Base-by-base conservation (phyloP, 2,797 vertebrate genomes). In the Lithobates sylvaticus region DNA sequence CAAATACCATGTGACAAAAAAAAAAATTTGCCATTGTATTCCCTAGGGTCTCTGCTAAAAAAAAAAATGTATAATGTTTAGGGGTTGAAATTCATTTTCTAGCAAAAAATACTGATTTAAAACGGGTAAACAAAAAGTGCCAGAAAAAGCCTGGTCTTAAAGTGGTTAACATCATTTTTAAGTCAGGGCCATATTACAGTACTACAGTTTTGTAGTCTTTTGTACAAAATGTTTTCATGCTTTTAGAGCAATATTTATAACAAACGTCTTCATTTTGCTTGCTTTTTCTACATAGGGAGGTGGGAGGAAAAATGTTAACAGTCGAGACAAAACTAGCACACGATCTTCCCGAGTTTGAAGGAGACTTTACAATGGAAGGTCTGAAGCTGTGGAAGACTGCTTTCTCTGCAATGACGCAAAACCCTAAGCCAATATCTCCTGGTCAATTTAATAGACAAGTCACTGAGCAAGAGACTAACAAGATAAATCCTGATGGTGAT, bases 301-400 rank as follows among this genome's bases (percentile, higher is more conserved):
- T 99, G 15, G 98, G 97, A 39, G 97, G 98, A 50, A 95, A 95
- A n/a, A 94, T 96, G 90, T 95, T 99, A 78, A 94, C 92, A 3
- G 92, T 99, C 89, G 96, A 95, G 89, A 98, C 97, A 76, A 97
- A 96, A 86, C 93, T 98, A 89, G 93, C 95, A 47, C 95, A 95
- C 88, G 96, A 98, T 91, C 93, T 99, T 18, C 87, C 93, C 0
- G 98, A 99, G 89, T 99, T 98, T 92, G 95, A 94, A 78, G 97
- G 98, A 50, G 97, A 98, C 86, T 95, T 99, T 89, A 97, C 96
- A 50, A 90, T 97, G 89, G 97, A 99, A 89, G 98, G 98, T 77
- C 94, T 99, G 44, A 93, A 92, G 73, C 96, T 99, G 76, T 99
- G 98, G 98, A 98, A 98, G 93, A 96, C 96, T 0, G 98, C 97